Base-by-base conservation (phyloP, 2,888 invertebrate species). In the Philereme transversata region DNA sequence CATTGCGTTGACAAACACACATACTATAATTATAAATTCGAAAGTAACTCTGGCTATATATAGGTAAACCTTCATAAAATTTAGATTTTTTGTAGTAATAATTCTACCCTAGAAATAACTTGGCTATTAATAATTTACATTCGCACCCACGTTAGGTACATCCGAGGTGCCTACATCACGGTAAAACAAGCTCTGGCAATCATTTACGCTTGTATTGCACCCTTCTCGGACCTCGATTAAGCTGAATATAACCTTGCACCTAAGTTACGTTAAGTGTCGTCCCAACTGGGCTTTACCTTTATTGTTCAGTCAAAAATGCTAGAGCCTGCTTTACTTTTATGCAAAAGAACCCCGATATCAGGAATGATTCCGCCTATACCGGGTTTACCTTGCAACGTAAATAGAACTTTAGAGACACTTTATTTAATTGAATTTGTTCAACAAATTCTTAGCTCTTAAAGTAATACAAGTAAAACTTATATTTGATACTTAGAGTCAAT, bases 171-270 rank as follows among this genome's bases (percentile, higher is more conserved):
- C 54, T 53, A 54, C 43, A 57, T 57, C 49, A 62, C 46, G 50
- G 44, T 43, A 40, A 56, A 62, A 60, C 53, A 44, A 57, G 55
- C 57, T 45, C 54, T n/a, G 48, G 45, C 59, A 41, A 57, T 65
- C 64, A 61, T 62, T 64, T 50, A 69, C 64, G 64, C 64, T 69
- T 67, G 62, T 62, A 64, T 52, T 58, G 65, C 65, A 61, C 56
- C 56, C 58, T 62, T 62, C 56, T 46, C 56, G 69, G 67, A 62
- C 65, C 58, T 53, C 65, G 61, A 58, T 69, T 64, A 62, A 57
- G 60, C 51, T 36, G 57, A 56, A 51, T 56, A 51, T 53, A 60
- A 56, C 57, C 65, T 57, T 67, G 63, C 63, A 62, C 62, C 58
- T 58, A 62, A 65, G 62, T 65, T 62, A 65, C 65, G 65, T 57